Conservation (phyloP, 2,113 vertebrate species). For the Antechinus stuartii region DNA sequence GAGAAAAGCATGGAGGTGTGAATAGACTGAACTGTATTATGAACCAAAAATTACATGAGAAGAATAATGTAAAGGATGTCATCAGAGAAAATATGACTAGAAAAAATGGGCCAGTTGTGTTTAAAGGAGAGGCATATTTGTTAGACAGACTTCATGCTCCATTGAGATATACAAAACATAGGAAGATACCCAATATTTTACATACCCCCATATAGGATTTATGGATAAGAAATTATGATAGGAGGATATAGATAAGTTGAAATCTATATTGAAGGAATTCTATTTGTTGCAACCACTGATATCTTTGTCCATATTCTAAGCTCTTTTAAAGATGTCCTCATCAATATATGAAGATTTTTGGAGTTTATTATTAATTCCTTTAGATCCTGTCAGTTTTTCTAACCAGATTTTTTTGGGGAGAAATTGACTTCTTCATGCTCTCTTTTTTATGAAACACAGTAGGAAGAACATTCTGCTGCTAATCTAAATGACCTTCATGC, state of each 20-base stretch:
- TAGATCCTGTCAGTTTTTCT: slow-evolving; percentile 24
- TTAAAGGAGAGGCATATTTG: not conserved
- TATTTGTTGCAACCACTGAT: not conserved
- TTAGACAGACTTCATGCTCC: not conserved
- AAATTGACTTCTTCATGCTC: not conserved
- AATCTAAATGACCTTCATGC: slow-evolving; percentile 45
- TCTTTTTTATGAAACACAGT: not conserved
- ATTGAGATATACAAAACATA: not conserved
- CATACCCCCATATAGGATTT: not conserved
- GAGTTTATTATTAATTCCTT: not conserved
- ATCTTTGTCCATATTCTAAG: not conserved
- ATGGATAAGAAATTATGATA: not conserved
- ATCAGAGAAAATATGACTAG: not conserved
- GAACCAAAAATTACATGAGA: not conserved
- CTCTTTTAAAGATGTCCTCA: not conserved
- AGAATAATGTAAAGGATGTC: too few relatives aligned
- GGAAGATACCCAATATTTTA: not conserved
- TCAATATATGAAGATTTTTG: not conserved
- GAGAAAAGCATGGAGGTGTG: not conserved
- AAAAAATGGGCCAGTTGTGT: not conserved
- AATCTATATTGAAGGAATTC: not conserved
- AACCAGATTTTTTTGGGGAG: not conserved
- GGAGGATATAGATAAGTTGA: not conserved
- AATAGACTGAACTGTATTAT: too few relatives aligned
- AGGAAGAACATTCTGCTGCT: not conserved